Percentiles rank a stretch among this genome's conserved stretches.
phyloP scores from a whole-genome alignment of 2,888 invertebrate genomes.

The Spicauda simplicius region DNA sequence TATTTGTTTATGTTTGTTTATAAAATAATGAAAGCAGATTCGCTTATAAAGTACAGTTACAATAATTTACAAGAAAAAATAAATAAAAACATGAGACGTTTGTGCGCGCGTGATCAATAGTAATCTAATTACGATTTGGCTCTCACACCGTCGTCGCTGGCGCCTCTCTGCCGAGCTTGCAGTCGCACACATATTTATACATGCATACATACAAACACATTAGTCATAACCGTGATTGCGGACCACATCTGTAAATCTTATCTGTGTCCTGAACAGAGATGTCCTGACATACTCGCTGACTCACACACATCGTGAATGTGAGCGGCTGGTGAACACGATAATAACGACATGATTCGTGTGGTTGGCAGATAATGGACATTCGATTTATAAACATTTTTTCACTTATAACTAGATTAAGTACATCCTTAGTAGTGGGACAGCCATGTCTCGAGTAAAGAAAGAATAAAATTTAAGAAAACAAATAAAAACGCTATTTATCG shows the following conservation, averaged over 20 bases:
- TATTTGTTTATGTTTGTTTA: background rate
- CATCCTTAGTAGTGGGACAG: too few relatives aligned
- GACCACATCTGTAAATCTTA: conserved; percentile 31
- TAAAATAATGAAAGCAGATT: background rate
- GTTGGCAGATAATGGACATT: background rate
- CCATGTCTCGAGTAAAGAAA: too few relatives aligned
- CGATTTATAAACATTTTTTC: background rate
- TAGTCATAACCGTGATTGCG: conserved; percentile 28
- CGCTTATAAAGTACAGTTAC: too few relatives aligned
- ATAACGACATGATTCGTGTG: background rate
- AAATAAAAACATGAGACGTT: conserved; percentile 8
- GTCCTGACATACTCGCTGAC: conserved; percentile 25
- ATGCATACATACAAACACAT: background rate
- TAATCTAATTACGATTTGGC: conserved; percentile 13
- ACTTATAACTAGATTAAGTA: too few relatives aligned
- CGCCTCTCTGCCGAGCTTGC: conserved; percentile 10
- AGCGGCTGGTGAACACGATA: background rate
- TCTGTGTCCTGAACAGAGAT: conserved; percentile 17
- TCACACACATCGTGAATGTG: background rate
- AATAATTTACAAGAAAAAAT: background rate
- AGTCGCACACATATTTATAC: background rate
- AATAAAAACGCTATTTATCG: background rate
- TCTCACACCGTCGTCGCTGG: conserved; percentile 8
- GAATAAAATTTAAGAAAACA: background rate
- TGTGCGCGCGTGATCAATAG: background rate